Percentiles rank a stretch among this genome's conserved stretches.
phyloP scores from a whole-genome alignment of 2,888 invertebrate genomes.

The Diarsia brunnea region DNA sequence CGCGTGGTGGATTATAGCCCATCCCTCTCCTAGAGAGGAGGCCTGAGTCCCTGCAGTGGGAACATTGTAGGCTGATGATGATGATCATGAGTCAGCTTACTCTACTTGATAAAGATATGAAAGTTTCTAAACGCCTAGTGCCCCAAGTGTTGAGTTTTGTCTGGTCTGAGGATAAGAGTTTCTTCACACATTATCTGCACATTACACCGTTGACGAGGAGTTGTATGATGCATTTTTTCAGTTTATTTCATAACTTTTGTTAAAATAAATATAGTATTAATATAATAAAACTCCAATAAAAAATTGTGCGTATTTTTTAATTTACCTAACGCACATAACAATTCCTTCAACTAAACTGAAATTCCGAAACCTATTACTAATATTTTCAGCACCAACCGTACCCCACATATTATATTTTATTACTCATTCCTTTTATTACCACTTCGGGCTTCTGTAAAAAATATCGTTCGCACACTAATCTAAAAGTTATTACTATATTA shows the following conservation, averaged over 20 bases:
- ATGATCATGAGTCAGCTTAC: too few relatives aligned
- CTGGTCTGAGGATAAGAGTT: too few relatives aligned
- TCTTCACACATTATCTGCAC: too few relatives aligned
- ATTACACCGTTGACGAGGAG: too few relatives aligned
- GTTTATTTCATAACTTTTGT: not conserved
- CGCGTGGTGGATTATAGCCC: too few relatives aligned
- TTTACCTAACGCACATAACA: not conserved
- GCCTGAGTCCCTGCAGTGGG: too few relatives aligned
- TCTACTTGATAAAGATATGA: too few relatives aligned
- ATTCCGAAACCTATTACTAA: constrained; percentile 30
- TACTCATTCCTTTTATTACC: constrained; percentile 26
- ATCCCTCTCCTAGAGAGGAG: too few relatives aligned
- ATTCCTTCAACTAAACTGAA: not conserved
- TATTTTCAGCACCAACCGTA: constrained; percentile 2
- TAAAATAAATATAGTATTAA: not conserved
- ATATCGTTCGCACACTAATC: constrained; percentile 30
- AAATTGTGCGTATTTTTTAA: not conserved
- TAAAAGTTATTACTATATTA: constrained; percentile 21
- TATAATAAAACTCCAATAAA: not conserved
- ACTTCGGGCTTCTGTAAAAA: constrained; percentile 38
- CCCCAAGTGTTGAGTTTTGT: too few relatives aligned
- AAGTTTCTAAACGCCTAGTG: too few relatives aligned
- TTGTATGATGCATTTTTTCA: not conserved
- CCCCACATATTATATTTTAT: constrained; percentile 33
- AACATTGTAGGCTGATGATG: too few relatives aligned